These are phyloP conservation scores for Nestor notabilis DNA, from an alignment of 2,113 vertebrate species.

Conservation along the genomic window DNA sequence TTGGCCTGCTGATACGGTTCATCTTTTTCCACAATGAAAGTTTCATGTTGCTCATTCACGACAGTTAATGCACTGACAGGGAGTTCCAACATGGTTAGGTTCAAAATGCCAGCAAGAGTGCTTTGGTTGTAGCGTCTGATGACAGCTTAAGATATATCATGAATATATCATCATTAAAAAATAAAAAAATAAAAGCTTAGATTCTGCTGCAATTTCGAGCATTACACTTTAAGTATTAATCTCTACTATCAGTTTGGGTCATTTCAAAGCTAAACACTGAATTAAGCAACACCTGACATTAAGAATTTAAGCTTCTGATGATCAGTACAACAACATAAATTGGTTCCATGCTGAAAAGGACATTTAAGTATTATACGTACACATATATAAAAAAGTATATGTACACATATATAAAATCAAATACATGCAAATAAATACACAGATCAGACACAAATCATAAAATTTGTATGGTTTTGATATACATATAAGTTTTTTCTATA, in stretches of 20 bases:
- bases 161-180: too few relatives aligned
- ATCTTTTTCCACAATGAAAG: neutral
- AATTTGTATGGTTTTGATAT: neutral
- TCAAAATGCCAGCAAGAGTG: accelerated
- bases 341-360: neutral
- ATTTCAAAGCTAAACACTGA: neutral
- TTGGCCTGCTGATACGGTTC: neutral
- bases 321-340: neutral
- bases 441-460: neutral
- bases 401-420: neutral
- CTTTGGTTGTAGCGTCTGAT: neutral
- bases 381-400: neutral
- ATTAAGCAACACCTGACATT: neutral
- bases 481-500: neutral
- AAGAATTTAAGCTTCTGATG: neutral
- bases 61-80: neutral
- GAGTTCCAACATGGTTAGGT: neutral
- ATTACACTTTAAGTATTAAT: neutral
- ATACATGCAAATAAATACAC: neutral
- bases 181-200: neutral
- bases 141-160: neutral
- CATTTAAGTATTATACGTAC: neutral
- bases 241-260: neutral
- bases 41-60: neutral
- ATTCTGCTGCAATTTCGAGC: neutral